Conservation (phyloP, 2,888 invertebrate species). For the Agrotis puta region DNA sequence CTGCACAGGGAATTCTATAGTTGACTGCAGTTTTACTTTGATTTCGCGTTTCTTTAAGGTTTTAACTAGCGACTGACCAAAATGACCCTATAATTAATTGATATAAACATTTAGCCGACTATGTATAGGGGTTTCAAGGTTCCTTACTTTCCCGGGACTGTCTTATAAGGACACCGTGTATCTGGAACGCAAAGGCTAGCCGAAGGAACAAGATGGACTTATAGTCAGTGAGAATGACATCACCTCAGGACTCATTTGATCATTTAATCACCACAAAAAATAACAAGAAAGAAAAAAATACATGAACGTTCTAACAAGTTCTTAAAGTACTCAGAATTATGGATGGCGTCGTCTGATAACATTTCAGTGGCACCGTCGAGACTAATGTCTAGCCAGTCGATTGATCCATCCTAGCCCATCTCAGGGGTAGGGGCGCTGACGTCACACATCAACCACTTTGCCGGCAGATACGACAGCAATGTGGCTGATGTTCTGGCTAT, state of each 20-base stretch:
- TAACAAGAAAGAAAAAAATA: too few species aligned
- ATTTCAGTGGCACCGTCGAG: constrained; percentile 40
- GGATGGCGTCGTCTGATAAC: constrained; percentile 41
- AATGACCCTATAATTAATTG: neutral
- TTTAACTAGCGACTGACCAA: neutral
- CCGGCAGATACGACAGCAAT: neutral
- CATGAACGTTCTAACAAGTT: neutral
- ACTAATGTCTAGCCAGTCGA: constrained; percentile 50
- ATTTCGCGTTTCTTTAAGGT: neutral
- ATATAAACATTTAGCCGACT: neutral
- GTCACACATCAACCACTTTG: constrained; percentile 31
- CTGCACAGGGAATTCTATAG: neutral
- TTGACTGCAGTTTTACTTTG: neutral
- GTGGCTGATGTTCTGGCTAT: neutral
- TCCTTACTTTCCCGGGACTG: too few species aligned
- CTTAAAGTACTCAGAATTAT: constrained; percentile 11
- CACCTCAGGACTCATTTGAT: too few species aligned
- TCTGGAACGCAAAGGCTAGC: too few species aligned
- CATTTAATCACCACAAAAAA: too few species aligned
- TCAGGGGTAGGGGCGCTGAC: constrained; percentile 42
- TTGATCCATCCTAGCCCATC: constrained; percentile 47
- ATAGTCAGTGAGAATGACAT: too few species aligned
- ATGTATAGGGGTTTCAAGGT: too few species aligned
- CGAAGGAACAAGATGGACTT: too few species aligned
- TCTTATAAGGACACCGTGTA: too few species aligned